Conservation (phyloP, 1,140 invertebrate genomes). For the Sinella curviseta region DNA sequence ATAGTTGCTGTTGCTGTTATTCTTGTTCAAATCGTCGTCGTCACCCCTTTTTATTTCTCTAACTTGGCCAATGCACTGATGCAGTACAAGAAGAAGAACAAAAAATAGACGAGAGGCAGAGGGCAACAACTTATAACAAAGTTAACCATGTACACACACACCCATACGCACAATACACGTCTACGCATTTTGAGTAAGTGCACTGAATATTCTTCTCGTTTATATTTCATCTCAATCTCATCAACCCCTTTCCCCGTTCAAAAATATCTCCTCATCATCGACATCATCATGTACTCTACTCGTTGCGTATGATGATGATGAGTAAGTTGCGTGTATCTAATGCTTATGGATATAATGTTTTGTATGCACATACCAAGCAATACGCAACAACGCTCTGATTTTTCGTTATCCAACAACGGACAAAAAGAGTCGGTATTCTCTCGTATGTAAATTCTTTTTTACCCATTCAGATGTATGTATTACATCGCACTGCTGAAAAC, state of each 20-base stretch:
- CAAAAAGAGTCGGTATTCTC: neutral
- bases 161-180: neutral
- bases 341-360: neutral
- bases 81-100: no score
- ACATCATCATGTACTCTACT: neutral
- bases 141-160: neutral
- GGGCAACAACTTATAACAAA: conserved; percentile 19
- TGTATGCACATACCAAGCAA: neutral
- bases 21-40: neutral
- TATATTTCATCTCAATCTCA: neutral
- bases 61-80: no score
- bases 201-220: neutral
- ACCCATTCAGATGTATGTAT: neutral
- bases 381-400: neutral
- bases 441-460: neutral
- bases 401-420: neutral
- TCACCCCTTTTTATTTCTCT: conserved; percentile 20
- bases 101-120: no score
- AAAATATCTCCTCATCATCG: conserved; percentile 1
- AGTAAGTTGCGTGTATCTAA: neutral
- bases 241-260: conserved; percentile 13
- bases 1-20: no score
- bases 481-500: no score
- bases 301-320: no score
- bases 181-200: neutral